Evolutionary conservation across 2,888 invertebrate species (phyloP).

Genomic region (Diarsia brunnea): DNA sequence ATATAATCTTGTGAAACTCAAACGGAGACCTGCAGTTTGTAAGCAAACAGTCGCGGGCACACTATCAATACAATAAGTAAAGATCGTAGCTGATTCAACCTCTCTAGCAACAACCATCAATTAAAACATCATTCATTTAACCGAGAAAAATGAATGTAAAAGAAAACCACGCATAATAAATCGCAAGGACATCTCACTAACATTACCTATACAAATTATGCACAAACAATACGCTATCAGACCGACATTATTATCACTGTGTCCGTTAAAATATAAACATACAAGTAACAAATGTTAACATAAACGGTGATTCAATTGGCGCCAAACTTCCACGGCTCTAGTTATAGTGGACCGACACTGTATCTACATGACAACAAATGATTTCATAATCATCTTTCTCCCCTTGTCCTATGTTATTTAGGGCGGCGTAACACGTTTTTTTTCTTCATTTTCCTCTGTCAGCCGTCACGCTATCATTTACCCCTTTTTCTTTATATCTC

Average conservation of each 20-base stretch:
- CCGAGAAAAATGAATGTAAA: neutral
- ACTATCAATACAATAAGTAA: neutral
- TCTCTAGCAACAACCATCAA: neutral
- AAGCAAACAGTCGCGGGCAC: neutral
- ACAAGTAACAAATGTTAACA: slow-evolving; percentile 13
- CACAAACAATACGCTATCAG: slow-evolving; percentile 31
- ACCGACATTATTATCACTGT: slow-evolving; percentile 45
- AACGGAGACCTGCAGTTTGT: neutral
- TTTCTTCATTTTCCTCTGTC: rapidly evolving
- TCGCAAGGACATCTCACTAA: slow-evolving; percentile 25
- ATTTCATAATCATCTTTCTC: neutral
- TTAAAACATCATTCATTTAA: neutral
- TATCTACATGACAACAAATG: neutral
- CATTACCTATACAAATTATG: neutral
- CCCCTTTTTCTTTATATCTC: too few relatives aligned
- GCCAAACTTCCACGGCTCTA: slow-evolving; percentile 42
- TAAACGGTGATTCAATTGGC: slow-evolving; percentile 37
- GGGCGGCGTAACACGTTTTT: too few relatives aligned
- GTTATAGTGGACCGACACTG: slow-evolving; percentile 3
- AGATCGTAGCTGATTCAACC: neutral
- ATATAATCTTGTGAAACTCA: neutral
- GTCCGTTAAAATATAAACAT: slow-evolving; percentile 43
- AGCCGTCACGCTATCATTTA: too few relatives aligned
- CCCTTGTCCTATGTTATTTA: too few relatives aligned
- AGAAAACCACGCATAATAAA: neutral